Conservation (phyloP, 2,797 vertebrate genomes). For the Poliocrania exsul region DNA sequence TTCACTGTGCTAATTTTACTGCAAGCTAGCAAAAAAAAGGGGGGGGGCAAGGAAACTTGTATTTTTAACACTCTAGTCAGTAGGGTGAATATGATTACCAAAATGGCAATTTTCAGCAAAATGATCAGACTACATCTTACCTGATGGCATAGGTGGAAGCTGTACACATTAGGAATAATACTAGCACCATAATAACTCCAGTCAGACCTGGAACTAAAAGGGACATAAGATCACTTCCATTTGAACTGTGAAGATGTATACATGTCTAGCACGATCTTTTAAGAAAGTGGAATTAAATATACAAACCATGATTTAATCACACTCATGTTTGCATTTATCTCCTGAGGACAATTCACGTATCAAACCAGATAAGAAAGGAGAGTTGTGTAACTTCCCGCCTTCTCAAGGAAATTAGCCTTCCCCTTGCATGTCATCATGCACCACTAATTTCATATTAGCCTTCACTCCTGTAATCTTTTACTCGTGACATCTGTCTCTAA, state of each 20-base stretch:
- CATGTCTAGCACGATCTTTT: not conserved
- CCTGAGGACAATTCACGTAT: not conserved
- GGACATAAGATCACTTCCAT: not conserved
- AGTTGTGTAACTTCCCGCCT: not conserved
- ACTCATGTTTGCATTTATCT: not conserved
- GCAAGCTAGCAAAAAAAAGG: not conserved
- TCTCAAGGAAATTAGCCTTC: not conserved
- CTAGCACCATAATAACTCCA: slow-evolving; percentile 90
- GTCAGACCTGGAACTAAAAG: slow-evolving; percentile 91
- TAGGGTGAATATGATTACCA: not conserved
- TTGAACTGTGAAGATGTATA: not conserved
- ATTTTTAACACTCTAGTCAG: not conserved
- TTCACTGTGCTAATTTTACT: not conserved
- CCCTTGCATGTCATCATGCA: not conserved
- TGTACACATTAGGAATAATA: slow-evolving; percentile 95
- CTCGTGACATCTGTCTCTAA: not conserved
- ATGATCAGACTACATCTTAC: slow-evolving; percentile 71
- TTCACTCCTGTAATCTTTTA: not conserved
- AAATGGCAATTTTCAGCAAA: not conserved
- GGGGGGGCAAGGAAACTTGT: not conserved
- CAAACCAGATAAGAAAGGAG: not conserved
- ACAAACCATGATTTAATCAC: not conserved
- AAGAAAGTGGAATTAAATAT: not conserved
- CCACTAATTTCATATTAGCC: not conserved
- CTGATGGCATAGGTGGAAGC: slow-evolving; percentile 92